Percentiles rank a stretch among this genome's conserved stretches.
phyloP scores from a whole-genome alignment of 2,888 invertebrate genomes.

The Cotesia congregata region DNA sequence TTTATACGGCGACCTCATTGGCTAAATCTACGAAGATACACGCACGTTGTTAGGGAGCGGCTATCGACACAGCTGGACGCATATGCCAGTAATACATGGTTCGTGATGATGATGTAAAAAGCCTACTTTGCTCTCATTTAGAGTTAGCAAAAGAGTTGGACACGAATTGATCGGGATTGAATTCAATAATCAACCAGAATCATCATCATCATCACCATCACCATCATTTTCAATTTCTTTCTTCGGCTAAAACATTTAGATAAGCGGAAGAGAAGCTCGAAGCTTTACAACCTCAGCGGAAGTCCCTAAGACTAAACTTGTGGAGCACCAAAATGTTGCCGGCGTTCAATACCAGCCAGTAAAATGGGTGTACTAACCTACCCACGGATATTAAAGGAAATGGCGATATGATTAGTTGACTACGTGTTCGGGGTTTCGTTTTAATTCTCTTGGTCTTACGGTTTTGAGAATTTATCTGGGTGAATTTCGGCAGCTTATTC shows the following conservation, averaged over 20 bases:
- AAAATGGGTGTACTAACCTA: conserved; percentile 42
- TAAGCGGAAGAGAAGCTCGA: conserved; percentile 56
- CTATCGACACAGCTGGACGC: conserved; percentile 65
- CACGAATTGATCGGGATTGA: not conserved
- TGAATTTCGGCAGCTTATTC: too few species aligned
- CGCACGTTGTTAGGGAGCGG: conserved; percentile 67
- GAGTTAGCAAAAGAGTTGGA: conserved; percentile 9
- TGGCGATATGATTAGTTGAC: conserved; percentile 70
- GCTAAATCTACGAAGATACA: conserved; percentile 68
- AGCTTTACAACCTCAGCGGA: conserved; percentile 64
- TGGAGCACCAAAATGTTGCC: conserved; percentile 47
- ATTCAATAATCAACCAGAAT: not conserved
- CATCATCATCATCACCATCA: too few species aligned
- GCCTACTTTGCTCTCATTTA: conserved; percentile 54
- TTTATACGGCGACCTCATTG: conserved; percentile 60
- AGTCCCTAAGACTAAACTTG: conserved; percentile 65
- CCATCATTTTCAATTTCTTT: not conserved
- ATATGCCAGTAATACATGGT: conserved; percentile 52
- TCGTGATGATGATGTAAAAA: conserved; percentile 63
- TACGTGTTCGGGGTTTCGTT: conserved; percentile 68
- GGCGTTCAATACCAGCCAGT: conserved; percentile 50
- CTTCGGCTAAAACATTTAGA: conserved; percentile 60
- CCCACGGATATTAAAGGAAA: conserved; percentile 71
- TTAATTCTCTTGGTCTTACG: conserved; percentile 50
- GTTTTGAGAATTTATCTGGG: too few species aligned